These are phyloP conservation scores for Oryzias celebensis DNA, from an alignment of 2,113 vertebrate species.

Conservation along the genomic window DNA sequence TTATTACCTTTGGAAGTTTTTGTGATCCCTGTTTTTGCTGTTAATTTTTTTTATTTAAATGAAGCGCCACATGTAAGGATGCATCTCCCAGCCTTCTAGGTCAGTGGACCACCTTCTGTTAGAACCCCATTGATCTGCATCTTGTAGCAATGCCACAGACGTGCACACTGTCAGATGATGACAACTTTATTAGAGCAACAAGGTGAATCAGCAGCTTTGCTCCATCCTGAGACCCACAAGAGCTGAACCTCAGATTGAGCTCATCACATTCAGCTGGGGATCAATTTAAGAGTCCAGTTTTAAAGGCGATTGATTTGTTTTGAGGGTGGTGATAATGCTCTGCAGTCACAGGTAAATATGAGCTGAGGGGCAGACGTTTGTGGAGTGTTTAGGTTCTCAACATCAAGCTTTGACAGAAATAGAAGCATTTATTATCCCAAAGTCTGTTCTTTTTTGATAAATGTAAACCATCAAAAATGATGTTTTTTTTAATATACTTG, in stretches of 20 bases:
- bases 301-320: conserved; percentile 32
- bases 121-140: conserved; percentile 53
- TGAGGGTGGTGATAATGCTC: conserved; percentile 10
- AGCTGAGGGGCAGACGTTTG: neutral
- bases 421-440: neutral
- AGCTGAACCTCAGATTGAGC: conserved; percentile 30
- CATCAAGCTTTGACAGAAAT: neutral
- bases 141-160: conserved; percentile 46
- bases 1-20: neutral
- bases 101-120: conserved; percentile 39
- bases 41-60: conserved; percentile 2
- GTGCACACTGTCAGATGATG: conserved; percentile 51
- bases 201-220: conserved; percentile 42
- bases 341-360: conserved; percentile 9
- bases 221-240: conserved; percentile 34
- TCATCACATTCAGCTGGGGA: conserved; percentile 40
- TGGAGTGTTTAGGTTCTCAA: neutral
- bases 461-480: too few relatives aligned
- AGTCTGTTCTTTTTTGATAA: neutral
- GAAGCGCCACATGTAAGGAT: conserved; percentile 14
- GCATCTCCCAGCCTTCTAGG: conserved; percentile 41
- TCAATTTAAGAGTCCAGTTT: conserved; percentile 32
- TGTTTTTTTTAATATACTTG: too few relatives aligned
- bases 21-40: neutral
- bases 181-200: conserved; percentile 66